Evolutionary conservation across 2,888 invertebrate genomes (phyloP), one percentile per base, ranked within the genome.

Genomic region (Stenurella melanura): DNA sequence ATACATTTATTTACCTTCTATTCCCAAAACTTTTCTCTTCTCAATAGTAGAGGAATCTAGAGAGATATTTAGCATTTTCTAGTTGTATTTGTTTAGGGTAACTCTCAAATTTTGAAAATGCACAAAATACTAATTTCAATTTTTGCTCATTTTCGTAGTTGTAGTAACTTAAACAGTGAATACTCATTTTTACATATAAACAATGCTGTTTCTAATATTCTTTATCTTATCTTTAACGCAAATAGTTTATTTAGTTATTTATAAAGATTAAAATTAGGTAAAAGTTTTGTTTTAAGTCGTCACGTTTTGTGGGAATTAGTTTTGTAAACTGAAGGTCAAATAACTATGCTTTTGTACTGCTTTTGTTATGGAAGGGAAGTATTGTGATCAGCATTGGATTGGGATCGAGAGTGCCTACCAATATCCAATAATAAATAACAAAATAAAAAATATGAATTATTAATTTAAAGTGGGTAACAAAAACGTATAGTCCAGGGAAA

Each of bases 221-320:
- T 58, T 69, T 69, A 69, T 69, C 69, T 69, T 69, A 69, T 69
- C 69, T 57, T 58, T 57, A 17, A 57, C 26, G 17, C 57, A 69
- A 69, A 18, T 57, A 69, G 58, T 75, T 76, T 68, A 30, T 57
- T 89, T 90, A 50, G n/a, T 17, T n/a, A 50, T n/a, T n/a, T n/a
- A 5, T n/a, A n/a, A 50, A 50, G 15, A 50, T 50, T 50, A 50
- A 5, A n/a, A 50, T 9, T 34, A 34, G 30, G 30, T 34, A 34
- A 34, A 34, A 34, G 7, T 34, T 6, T 9, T 34, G 9, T 34
- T 34, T 34, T 34, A 34, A 34, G 30, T 34, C 6, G 30, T 34
- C 9, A 34, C 21, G 7, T 34, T 34, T 7, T 9, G 30, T 34
- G 30, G 30, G 7, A 34, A 34, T 34, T 34, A 34, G 21, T 34